Percentiles rank a stretch among this genome's conserved stretches.
phyloP scores from a whole-genome alignment of 2,113 vertebrate species.

The Ardeotis arabs region DNA sequence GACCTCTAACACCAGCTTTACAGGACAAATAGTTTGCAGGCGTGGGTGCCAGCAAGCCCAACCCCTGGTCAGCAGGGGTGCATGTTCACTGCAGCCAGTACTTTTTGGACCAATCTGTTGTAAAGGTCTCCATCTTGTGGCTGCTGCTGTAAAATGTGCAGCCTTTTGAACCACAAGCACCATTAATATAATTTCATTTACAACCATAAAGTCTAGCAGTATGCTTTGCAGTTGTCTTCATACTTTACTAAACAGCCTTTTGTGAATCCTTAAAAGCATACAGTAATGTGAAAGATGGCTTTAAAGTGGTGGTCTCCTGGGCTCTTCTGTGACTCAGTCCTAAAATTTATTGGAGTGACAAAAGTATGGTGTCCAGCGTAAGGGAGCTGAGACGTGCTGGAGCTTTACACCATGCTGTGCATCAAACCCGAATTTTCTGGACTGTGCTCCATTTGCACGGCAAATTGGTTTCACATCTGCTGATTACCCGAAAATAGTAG shows the following conservation, averaged over 20 bases:
- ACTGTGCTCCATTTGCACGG: neutral
- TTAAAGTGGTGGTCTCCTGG: neutral
- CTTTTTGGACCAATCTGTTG: conserved; percentile 8
- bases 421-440: neutral
- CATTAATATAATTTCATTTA: neutral
- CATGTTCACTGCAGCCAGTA: neutral
- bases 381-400: too few relatives aligned
- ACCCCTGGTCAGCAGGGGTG: neutral
- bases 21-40: neutral
- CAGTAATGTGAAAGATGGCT: neutral
- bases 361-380: neutral
- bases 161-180: neutral
- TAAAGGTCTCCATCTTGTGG: conserved; percentile 73
- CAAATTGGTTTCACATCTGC: neutral
- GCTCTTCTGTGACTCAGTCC: neutral
- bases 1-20: neutral
- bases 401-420: neutral
- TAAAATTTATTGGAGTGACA: neutral
- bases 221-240: neutral
- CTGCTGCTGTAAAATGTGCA: neutral
- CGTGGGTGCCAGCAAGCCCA: neutral
- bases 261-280: neutral
- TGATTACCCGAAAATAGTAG: neutral
- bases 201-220: too few relatives aligned
- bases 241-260: neutral